These are phyloP conservation scores for Trochalopteron elliotii DNA, from an alignment of 2,113 vertebrate species.

Conservation along the genomic window DNA sequence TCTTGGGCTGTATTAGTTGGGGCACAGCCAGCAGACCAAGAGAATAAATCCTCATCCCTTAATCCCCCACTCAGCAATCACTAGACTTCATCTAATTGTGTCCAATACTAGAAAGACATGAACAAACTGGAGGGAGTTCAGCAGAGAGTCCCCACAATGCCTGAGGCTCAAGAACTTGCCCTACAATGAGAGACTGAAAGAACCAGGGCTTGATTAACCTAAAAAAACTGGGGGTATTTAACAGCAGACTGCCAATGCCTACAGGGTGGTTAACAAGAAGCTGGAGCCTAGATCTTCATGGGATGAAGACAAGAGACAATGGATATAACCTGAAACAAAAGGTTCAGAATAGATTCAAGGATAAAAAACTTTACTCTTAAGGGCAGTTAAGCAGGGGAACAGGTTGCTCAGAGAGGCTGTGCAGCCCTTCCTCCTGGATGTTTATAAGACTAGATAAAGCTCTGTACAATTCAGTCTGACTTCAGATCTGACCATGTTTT, in stretches of 20 bases:
- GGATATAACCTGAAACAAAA: not conserved
- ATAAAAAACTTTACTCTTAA: not conserved
- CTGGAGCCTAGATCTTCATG: not conserved
- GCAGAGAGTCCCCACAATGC: fast-evolving
- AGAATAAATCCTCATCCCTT: not conserved
- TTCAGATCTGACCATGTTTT: not conserved
- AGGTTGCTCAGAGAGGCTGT: not conserved
- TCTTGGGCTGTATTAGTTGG: not conserved
- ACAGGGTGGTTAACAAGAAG: not conserved
- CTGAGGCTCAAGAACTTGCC: not conserved
- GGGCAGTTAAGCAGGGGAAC: not conserved
- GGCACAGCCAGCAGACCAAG: not conserved
- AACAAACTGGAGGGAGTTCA: not conserved
- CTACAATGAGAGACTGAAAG: not conserved
- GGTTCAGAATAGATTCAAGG: not conserved
- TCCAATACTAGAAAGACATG: not conserved
- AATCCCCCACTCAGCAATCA: not conserved
- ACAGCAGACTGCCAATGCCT: not conserved
- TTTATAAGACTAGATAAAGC: not conserved
- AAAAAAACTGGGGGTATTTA: not conserved
- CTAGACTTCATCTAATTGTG: not conserved
- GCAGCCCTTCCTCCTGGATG: not conserved
- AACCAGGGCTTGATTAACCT: not conserved
- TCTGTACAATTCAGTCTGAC: not conserved
- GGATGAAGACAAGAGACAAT: not conserved